These are phyloP conservation scores for Hippoglossus hippoglossus DNA, from an alignment of 2,797 vertebrate genomes.

Conservation along the genomic window DNA sequence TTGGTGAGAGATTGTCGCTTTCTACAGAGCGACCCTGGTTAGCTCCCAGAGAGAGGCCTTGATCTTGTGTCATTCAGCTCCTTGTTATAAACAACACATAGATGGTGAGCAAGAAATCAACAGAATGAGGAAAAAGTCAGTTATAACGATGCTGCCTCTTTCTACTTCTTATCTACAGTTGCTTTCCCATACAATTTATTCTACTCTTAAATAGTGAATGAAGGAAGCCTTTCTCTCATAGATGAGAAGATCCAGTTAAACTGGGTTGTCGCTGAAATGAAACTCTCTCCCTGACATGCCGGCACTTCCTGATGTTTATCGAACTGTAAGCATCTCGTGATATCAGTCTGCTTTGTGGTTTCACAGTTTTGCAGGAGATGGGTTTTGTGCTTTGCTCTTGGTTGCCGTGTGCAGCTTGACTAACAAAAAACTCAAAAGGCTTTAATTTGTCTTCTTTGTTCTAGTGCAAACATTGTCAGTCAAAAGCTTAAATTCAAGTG, in stretches of 20 bases:
- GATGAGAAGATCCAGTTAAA: neutral
- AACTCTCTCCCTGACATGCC: neutral
- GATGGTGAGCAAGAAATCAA: neutral
- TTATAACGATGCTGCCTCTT: neutral
- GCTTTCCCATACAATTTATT: neutral
- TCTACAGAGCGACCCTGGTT: neutral
- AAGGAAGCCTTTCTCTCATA: neutral
- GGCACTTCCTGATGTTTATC: neutral
- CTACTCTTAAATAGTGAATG: neutral
- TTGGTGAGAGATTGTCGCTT: neutral
- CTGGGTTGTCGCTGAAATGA: neutral
- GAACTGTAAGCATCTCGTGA: conserved; percentile 21
- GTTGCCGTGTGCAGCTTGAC: neutral
- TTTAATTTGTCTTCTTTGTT: too few relatives aligned
- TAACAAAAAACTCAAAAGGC: too few relatives aligned
- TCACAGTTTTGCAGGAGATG: neutral
- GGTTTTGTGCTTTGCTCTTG: neutral
- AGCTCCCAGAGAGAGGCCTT: neutral
- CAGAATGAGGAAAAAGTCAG: neutral
- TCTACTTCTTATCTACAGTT: neutral
- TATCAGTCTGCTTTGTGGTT: conserved; percentile 7
- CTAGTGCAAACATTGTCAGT: too few relatives aligned
- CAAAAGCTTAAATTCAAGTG: too few relatives aligned
- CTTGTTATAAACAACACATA: neutral
- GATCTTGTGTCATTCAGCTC: neutral